Conservation (phyloP, 1,140 invertebrate genomes). For the Alviniconcha marisindica region DNA sequence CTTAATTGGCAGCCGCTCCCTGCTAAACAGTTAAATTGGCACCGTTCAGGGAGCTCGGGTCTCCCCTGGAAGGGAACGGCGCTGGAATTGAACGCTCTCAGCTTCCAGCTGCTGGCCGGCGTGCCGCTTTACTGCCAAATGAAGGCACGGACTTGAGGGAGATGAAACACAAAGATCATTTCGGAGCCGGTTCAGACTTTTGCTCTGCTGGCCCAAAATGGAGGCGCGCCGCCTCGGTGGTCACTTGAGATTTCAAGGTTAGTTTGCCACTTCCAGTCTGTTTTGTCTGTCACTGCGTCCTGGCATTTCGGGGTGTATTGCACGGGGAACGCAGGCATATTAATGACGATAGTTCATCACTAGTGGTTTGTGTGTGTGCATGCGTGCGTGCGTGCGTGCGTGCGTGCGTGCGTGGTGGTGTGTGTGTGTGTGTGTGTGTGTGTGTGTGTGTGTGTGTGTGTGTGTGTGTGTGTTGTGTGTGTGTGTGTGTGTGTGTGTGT, state of each 20-base stretch:
- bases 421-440: not conserved
- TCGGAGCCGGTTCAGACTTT: slow-evolving; percentile 20
- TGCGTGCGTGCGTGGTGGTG: not conserved
- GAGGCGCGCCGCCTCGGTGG: not conserved
- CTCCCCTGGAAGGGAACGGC: not conserved
- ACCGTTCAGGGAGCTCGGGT: not conserved
- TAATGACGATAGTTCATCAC: too few relatives aligned
- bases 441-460: too few relatives aligned
- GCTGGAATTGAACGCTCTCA: not conserved
- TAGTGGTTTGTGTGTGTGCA: not conserved
- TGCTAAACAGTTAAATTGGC: slow-evolving; percentile 29
- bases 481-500: too few relatives aligned
- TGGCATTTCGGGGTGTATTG: too few relatives aligned
- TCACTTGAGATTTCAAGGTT: slow-evolving; percentile 28
- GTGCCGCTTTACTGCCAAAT: not conserved
- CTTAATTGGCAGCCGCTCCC: slow-evolving; percentile 24
- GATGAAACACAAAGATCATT: slow-evolving; percentile 28
- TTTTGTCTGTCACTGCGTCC: not conserved
- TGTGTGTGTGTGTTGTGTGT: too few relatives aligned
- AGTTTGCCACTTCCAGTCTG: slow-evolving; percentile 6
- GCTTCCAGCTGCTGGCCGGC: not conserved
- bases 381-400: not conserved
- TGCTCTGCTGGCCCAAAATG: not conserved
- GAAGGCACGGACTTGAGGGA: slow-evolving; percentile 20
- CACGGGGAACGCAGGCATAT: too few relatives aligned